Evolutionary conservation across 2,797 vertebrate species (phyloP), one percentile per base, ranked within the genome.

Genomic region (Craterocephalus amniculus): DNA sequence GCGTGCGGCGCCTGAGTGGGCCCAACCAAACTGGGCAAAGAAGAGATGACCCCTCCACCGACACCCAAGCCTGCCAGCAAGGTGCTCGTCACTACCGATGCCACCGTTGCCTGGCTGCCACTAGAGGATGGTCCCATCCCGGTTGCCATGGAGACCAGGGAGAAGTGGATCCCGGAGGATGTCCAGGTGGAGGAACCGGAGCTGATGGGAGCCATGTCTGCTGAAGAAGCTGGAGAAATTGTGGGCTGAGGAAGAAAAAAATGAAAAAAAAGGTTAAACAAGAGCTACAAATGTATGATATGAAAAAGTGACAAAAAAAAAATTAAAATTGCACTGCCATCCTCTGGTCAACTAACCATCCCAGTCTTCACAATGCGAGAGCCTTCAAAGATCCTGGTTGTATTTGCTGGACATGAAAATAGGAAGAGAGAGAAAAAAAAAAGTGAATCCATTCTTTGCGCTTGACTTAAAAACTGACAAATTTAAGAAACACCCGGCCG

Each of bases 181-280:
- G 97, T 97, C 97, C 97, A 99, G 4, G 98, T 99, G 45, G 98
- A 99, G 58, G 98, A 99, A 66, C 98, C 97, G 0, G 98, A 99
- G 89, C 98, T 99, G 94, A 99, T 99, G 71, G 97, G 98, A 73
- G 98, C 97, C 98, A 99, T 99, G 91, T 99, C 98, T 0, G 98
- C 97, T 0, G 98, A 98, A 58, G 98, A 98, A 58, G 96, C 97
- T 52, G 98, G 96, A 81, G 97, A 99, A 8, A 95, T 95, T 1
- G 98, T 99, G 58, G 97, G 97, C 97, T 99, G 93, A 74, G 72
- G 81, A 63, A 73, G 32, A 67, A 0, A 32, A 13, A 6, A 29
- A 72, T 8, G 8, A 57, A 55, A 8, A 55, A 31, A 38, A 10
- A 16, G 7, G 16, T 81, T 74, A 78, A 5, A 13, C 10, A 62